Conservation (phyloP, 1,140 invertebrate species). For the Drosophila sp. region DNA sequence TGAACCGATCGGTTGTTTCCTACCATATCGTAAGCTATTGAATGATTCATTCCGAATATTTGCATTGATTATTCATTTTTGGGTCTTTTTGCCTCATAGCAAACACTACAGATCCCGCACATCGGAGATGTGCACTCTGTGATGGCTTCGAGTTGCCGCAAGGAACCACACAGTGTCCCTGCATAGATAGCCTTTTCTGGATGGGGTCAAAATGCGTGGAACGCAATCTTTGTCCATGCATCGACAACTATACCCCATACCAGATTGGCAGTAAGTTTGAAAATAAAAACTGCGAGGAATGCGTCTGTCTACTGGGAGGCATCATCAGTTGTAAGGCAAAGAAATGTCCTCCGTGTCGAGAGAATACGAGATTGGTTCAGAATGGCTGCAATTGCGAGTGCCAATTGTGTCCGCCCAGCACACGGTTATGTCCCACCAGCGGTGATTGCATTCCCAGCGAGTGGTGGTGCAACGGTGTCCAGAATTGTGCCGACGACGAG, state of each 20-base stretch:
- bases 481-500: slow-evolving; percentile 94
- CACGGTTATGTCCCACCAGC: slow-evolving; percentile 89
- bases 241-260: slow-evolving; percentile 88
- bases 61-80: too few relatives aligned
- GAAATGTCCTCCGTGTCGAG: slow-evolving; percentile 86
- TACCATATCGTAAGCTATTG: slow-evolving; percentile 86
- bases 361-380: slow-evolving; percentile 79
- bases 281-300: slow-evolving; percentile 89
- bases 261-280: slow-evolving; percentile 87
- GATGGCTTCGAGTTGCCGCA: slow-evolving; percentile 46
- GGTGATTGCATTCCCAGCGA: slow-evolving; percentile 89
- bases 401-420: slow-evolving; percentile 86
- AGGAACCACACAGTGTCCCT: slow-evolving; percentile 78
- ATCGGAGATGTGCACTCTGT: slow-evolving; percentile 60
- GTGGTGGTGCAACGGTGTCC: slow-evolving; percentile 91
- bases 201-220: slow-evolving; percentile 89
- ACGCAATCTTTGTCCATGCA: slow-evolving; percentile 89
- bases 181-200: slow-evolving; percentile 85
- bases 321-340: slow-evolving; percentile 87
- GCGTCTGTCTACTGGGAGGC: slow-evolving; percentile 90
- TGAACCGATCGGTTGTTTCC: slow-evolving; percentile 89
- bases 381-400: slow-evolving; percentile 89
- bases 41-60: too few relatives aligned
- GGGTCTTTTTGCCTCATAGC: slow-evolving; percentile 18
- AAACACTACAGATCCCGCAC: slow-evolving; percentile 22